Percentiles rank a stretch among this genome's conserved stretches.
phyloP scores from a whole-genome alignment of 2,113 vertebrate species.

The Trachemys scripta region DNA sequence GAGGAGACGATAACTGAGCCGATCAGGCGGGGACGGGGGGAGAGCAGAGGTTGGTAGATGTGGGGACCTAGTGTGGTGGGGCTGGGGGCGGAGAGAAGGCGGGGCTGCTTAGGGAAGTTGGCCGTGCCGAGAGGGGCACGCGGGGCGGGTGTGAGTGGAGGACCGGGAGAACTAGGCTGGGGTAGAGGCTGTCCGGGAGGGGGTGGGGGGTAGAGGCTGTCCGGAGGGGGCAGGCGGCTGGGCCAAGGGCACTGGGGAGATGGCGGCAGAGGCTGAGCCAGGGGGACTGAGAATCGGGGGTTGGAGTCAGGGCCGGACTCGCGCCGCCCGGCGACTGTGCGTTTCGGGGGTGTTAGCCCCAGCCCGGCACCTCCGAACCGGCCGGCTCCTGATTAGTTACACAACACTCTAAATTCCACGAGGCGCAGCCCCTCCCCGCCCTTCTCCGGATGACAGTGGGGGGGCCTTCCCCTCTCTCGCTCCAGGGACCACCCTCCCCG shows the following conservation, averaged over 20 bases:
- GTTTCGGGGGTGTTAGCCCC: no score
- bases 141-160: background rate
- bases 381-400: background rate
- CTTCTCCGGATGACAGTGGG: no score
- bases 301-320: no score
- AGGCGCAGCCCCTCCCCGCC: rapidly evolving
- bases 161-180: background rate
- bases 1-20: background rate
- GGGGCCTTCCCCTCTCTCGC: no score
- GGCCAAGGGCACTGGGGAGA: background rate
- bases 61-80: background rate
- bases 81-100: no score
- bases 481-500: rapidly evolving
- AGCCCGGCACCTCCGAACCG: background rate
- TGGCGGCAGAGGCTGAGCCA: no score
- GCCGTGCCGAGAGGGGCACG: no score
- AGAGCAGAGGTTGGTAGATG: background rate
- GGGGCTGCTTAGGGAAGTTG: no score
- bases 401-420: background rate
- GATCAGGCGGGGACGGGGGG: rapidly evolving
- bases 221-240: background rate
- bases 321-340: no score
- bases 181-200: background rate
- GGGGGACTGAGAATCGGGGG: background rate
- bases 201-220: background rate